A percentile compares a stretch with the other conserved stretches of the same genome.
Conservation (phyloP, 2,888 invertebrate species). For the Apotomis betuletana region DNA sequence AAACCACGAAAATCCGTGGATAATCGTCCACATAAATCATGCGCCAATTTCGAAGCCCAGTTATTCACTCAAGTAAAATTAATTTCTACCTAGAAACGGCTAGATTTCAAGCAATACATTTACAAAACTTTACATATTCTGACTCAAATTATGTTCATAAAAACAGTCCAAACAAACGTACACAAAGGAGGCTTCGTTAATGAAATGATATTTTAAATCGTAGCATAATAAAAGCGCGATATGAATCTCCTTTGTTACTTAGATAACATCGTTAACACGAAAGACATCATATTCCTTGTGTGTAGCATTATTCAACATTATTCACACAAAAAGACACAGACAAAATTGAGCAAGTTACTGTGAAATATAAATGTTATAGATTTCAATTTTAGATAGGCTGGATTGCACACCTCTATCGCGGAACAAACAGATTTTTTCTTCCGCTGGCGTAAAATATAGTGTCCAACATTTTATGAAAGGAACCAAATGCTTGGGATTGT, state of each 20-base stretch:
- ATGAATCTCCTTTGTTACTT: constrained; percentile 6
- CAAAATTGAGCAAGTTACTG: neutral
- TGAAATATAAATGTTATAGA: constrained; percentile 28
- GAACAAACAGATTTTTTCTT: constrained; percentile 25
- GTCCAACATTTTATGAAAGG: neutral
- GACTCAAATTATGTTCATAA: neutral
- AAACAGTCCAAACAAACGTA: neutral
- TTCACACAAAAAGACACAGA: neutral
- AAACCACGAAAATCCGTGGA: neutral
- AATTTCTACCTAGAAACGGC: neutral
- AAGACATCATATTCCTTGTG: constrained; percentile 7
- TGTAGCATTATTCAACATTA: neutral
- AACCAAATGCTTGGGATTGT: neutral
- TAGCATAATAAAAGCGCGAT: neutral
- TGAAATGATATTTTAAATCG: constrained; percentile 12
- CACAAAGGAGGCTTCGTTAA: constrained; percentile 19
- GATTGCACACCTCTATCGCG: constrained; percentile 15
- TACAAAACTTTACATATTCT: neutral
- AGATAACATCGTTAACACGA: constrained; percentile 15
- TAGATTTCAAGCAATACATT: neutral
- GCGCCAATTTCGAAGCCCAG: constrained; percentile 1
- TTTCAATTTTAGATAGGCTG: constrained; percentile 39
- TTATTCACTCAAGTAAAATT: neutral
- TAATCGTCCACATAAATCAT: neutral
- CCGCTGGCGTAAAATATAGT: constrained; percentile 25